These are phyloP conservation scores for Triplophysa dalaica DNA, from an alignment of 2,113 vertebrate genomes.

Conservation along the genomic window DNA sequence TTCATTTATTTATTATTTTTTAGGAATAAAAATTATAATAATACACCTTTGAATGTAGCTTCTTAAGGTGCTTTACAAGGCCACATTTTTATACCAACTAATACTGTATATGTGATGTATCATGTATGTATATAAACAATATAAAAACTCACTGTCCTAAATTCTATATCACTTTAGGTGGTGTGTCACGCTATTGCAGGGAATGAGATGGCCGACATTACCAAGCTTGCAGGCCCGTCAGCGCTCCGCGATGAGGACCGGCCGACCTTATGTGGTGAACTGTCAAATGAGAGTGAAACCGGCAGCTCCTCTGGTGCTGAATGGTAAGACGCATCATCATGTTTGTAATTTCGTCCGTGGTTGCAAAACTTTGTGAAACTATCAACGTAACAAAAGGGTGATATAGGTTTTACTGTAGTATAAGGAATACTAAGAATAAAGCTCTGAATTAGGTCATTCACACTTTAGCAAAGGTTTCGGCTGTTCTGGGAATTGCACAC, in stretches of 20 bases:
- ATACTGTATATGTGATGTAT: too few species aligned
- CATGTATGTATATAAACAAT: too few species aligned
- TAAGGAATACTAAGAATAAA: conserved; percentile 52
- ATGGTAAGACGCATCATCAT: conserved; percentile 71
- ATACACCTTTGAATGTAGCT: too few species aligned
- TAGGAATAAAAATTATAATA: too few species aligned
- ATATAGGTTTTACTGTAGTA: background rate
- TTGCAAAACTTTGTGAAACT: background rate
- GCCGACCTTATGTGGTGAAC: conserved; percentile 83
- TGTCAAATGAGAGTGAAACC: conserved; percentile 93
- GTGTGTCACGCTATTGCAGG: conserved; percentile 79
- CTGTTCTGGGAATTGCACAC: conserved; percentile 1
- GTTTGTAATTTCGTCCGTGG: background rate
- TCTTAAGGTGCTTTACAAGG: too few species aligned
- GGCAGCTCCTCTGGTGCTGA: conserved; percentile 75
- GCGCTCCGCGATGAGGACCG: conserved; percentile 84
- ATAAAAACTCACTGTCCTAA: background rate
- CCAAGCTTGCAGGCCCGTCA: conserved; percentile 88
- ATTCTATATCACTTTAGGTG: conserved; percentile 64
- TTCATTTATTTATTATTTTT: background rate
- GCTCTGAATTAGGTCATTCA: conserved; percentile 28
- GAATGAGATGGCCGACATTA: conserved; percentile 77
- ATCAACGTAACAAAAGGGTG: background rate
- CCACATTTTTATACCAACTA: too few species aligned
- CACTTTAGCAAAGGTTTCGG: background rate